Conservation (phyloP, 2,797 vertebrate species). For the Phataginus tricuspis region DNA sequence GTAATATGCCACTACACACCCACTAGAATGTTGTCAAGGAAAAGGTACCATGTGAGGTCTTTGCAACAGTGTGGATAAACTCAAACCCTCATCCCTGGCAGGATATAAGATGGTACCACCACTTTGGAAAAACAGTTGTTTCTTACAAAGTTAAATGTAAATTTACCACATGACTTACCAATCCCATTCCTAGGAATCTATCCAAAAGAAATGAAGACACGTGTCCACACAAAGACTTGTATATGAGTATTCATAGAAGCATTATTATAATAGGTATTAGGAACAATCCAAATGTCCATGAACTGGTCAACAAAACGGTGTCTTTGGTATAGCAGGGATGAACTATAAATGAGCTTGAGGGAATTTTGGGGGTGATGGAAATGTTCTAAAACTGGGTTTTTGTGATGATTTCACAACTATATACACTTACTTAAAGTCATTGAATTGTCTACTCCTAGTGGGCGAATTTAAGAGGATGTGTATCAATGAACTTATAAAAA, state of each 20-base stretch:
- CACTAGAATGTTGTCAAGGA: background rate
- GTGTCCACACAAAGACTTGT: background rate
- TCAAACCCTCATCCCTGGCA: background rate
- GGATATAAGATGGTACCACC: background rate
- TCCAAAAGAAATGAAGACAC: background rate
- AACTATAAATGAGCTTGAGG: background rate
- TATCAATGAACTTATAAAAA: background rate
- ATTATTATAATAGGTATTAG: background rate
- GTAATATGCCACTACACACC: background rate
- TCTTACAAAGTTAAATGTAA: constrained; percentile 19
- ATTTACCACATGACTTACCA: background rate
- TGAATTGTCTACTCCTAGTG: background rate
- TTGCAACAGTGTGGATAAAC: background rate
- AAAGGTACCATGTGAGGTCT: background rate
- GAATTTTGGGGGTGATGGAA: background rate
- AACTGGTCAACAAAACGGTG: background rate
- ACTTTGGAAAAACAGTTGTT: background rate
- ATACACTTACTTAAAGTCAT: background rate
- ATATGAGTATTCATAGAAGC: background rate
- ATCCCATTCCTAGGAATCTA: background rate
- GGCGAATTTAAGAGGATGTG: background rate
- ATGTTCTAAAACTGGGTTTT: background rate
- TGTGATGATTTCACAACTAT: background rate
- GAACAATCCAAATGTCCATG: background rate
- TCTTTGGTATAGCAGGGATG: background rate